Evolutionary conservation across 2,797 vertebrate genomes (phyloP).

Genomic region (Sitta carolinensis): DNA sequence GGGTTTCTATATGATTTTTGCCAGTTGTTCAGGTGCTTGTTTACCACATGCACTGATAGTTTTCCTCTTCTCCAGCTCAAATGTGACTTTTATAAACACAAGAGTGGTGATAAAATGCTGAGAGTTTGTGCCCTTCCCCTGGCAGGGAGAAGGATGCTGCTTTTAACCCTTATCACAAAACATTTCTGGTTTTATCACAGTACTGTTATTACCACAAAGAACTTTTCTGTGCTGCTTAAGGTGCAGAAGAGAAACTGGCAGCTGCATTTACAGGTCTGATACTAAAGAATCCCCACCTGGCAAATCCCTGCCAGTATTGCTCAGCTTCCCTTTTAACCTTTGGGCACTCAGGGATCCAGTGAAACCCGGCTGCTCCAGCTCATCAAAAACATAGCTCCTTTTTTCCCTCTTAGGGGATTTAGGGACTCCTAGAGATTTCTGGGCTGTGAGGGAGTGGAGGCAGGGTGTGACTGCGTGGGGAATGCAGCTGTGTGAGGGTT

Average conservation of each 20-base stretch:
- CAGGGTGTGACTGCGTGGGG: rapidly evolving
- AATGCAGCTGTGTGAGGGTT: not conserved
- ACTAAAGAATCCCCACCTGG: not conserved
- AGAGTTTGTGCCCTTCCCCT: not conserved
- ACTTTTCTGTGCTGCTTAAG: not conserved
- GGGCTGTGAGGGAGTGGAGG: not conserved
- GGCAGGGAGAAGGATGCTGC: not conserved
- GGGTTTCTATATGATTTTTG: not conserved
- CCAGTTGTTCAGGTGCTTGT: not conserved
- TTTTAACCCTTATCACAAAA: not conserved
- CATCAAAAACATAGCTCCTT: not conserved
- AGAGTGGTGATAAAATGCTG: not conserved
- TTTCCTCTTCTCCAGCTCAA: not conserved
- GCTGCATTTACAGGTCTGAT: not conserved
- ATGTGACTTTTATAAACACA: not conserved
- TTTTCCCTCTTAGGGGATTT: not conserved
- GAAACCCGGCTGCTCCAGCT: not conserved
- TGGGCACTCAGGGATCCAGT: not conserved
- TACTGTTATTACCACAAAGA: not conserved
- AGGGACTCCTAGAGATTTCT: not conserved
- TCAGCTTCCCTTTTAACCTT: not conserved
- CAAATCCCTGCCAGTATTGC: not conserved
- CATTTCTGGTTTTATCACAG: not conserved
- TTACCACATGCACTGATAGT: not conserved
- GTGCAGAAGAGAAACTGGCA: not conserved